Conservation (phyloP, 2,888 invertebrate genomes). For the Tinea semifulvella region DNA sequence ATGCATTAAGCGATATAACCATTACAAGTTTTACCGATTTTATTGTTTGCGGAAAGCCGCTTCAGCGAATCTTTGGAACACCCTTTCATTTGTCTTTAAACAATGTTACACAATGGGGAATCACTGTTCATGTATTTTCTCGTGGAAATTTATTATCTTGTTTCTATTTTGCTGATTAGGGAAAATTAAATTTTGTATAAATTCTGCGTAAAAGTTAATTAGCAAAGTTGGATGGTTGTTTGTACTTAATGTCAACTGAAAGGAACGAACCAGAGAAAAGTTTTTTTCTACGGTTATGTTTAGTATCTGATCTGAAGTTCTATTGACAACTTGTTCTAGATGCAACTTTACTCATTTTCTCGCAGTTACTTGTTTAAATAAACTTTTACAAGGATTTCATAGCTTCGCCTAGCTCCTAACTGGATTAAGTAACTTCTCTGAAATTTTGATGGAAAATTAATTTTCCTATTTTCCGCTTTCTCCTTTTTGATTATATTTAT, state of each 20-base stretch:
- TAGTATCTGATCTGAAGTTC: background rate
- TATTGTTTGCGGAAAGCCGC: slow-evolving; percentile 36
- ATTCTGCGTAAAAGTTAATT: background rate
- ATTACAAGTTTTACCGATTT: slow-evolving; percentile 40
- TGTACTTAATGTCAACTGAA: background rate
- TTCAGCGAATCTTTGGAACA: slow-evolving; percentile 34
- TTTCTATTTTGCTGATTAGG: background rate
- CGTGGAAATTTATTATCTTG: background rate
- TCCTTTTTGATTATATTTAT: slow-evolving; percentile 17
- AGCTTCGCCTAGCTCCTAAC: slow-evolving; percentile 41
- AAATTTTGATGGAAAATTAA: slow-evolving; percentile 44
- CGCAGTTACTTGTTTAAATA: slow-evolving; percentile 47
- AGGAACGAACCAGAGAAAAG: background rate
- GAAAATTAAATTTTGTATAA: background rate
- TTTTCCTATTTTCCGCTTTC: slow-evolving; percentile 26
- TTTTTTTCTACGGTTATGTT: background rate
- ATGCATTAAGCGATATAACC: slow-evolving; percentile 34
- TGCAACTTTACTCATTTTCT: slow-evolving; percentile 49
- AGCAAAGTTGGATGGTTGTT: background rate
- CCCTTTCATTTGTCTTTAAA: slow-evolving; percentile 24
- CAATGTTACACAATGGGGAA: slow-evolving; percentile 2
- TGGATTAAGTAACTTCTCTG: slow-evolving; percentile 41
- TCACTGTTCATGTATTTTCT: background rate
- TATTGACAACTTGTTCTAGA: slow-evolving; percentile 10
- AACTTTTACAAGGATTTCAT: slow-evolving; percentile 39